Percentiles rank a stretch among this genome's conserved stretches.
Evolutionary conservation across 2,113 vertebrate genomes (phyloP).

Genomic region (Chloebia gouldiae): DNA sequence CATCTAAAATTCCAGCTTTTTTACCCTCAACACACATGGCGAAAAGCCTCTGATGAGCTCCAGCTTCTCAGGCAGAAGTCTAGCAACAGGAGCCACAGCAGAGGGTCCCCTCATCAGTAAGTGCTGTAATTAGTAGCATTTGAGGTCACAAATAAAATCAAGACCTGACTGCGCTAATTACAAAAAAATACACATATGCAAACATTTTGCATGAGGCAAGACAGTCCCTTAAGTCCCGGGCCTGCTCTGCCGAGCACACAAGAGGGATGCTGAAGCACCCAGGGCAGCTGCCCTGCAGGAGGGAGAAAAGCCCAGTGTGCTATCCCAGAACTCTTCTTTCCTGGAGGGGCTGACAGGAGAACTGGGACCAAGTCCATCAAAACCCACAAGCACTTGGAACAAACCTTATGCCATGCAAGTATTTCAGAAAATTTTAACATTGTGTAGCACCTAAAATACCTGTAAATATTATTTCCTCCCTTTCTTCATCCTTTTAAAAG

Average conservation of each 20-base stretch:
- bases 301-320: background rate
- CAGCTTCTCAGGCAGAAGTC: background rate
- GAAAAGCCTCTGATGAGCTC: background rate
- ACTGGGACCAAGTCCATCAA: background rate
- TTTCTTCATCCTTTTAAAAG: background rate
- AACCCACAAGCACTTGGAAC: background rate
- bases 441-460: background rate
- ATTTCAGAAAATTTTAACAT: background rate
- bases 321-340: background rate
- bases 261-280: background rate
- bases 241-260: fast-evolving
- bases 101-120: background rate
- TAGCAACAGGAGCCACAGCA: background rate
- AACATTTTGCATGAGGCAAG: background rate
- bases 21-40: background rate
- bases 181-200: background rate
- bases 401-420: background rate
- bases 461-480: background rate
- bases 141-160: background rate
- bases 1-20: background rate
- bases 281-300: background rate
- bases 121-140: background rate
- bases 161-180: background rate
- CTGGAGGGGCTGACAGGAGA: background rate
- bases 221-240: background rate